A percentile compares a stretch with the other conserved stretches of the same genome.
Conservation (phyloP, 2,113 vertebrate species). For the Zingel zingel region DNA sequence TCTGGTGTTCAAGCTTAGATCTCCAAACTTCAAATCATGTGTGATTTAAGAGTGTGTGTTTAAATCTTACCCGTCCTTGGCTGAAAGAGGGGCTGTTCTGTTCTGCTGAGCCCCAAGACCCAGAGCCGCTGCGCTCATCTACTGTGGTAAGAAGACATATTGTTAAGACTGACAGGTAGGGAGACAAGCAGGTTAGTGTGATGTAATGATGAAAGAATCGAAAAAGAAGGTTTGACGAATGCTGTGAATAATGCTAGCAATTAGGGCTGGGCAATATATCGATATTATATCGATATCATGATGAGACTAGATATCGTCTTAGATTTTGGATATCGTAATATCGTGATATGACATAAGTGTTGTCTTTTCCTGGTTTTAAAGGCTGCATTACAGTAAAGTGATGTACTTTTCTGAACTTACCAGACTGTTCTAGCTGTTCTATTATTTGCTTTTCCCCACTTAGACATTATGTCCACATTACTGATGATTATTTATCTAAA, state of each 20-base stretch:
- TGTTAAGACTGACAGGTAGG: conserved; percentile 57
- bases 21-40: conserved; percentile 56
- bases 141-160: conserved; percentile 82
- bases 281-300: no score
- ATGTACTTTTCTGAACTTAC: no score
- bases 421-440: no score
- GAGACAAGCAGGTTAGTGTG: neutral
- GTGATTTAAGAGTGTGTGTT: conserved; percentile 18
- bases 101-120: conserved; percentile 92
- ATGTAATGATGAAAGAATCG: neutral
- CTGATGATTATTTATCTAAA: no score
- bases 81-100: conserved; percentile 95
- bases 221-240: neutral
- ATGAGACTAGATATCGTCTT: no score
- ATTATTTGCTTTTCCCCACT: no score
- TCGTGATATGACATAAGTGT: no score
- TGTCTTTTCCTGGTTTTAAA: no score
- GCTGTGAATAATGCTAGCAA: neutral
- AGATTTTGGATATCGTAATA: no score
- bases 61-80: conserved; percentile 91
- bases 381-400: no score
- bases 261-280: no score
- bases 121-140: conserved; percentile 92
- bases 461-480: no score
- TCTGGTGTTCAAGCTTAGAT: conserved; percentile 61